A percentile compares a stretch with the other conserved stretches of the same genome.
These are phyloP conservation scores for Tipula helvola DNA, from an alignment of 2,888 invertebrate genomes.

Conservation along the genomic window DNA sequence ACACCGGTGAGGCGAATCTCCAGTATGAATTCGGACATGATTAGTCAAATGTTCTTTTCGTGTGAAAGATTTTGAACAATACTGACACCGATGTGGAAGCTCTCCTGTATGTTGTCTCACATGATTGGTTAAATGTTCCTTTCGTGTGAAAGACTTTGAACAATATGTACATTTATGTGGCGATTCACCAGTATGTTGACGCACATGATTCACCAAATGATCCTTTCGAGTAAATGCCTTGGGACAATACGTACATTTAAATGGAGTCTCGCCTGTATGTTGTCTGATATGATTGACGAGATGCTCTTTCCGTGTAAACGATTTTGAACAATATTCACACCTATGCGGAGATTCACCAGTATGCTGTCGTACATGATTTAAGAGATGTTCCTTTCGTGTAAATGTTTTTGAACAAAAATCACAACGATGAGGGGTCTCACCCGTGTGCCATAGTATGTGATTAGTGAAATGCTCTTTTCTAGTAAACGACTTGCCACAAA, in stretches of 20 bases:
- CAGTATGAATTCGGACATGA: slow-evolving; percentile 53
- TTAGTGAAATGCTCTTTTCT: slow-evolving; percentile 84
- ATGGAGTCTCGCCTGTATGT: slow-evolving; percentile 76
- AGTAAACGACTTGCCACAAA: slow-evolving; percentile 79
- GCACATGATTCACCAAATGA: slow-evolving; percentile 60
- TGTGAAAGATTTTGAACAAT: slow-evolving; percentile 48
- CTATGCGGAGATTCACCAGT: slow-evolving; percentile 76
- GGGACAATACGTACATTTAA: slow-evolving; percentile 71
- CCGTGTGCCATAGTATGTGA: slow-evolving; percentile 82
- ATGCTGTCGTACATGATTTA: slow-evolving; percentile 72
- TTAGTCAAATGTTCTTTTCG: slow-evolving; percentile 79
- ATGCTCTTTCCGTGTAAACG: slow-evolving; percentile 80
- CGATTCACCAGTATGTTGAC: slow-evolving; percentile 71
- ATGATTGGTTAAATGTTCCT: slow-evolving; percentile 77
- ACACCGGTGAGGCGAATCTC: slow-evolving; percentile 76
- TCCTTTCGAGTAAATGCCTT: slow-evolving; percentile 78
- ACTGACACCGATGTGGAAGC: slow-evolving; percentile 45
- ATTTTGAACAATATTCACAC: slow-evolving; percentile 74
- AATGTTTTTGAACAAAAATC: slow-evolving; percentile 78
- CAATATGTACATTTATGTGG: slow-evolving; percentile 79
- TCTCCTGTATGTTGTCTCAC: slow-evolving; percentile 70
- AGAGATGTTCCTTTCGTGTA: slow-evolving; percentile 73
- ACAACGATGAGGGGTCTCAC: slow-evolving; percentile 74
- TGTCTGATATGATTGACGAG: slow-evolving; percentile 73
- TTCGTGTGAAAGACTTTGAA: slow-evolving; percentile 65